Percentiles rank a stretch among this genome's conserved stretches.
Evolutionary conservation across 2,888 invertebrate species (phyloP).

Genomic region (Saturnia japonica): DNA sequence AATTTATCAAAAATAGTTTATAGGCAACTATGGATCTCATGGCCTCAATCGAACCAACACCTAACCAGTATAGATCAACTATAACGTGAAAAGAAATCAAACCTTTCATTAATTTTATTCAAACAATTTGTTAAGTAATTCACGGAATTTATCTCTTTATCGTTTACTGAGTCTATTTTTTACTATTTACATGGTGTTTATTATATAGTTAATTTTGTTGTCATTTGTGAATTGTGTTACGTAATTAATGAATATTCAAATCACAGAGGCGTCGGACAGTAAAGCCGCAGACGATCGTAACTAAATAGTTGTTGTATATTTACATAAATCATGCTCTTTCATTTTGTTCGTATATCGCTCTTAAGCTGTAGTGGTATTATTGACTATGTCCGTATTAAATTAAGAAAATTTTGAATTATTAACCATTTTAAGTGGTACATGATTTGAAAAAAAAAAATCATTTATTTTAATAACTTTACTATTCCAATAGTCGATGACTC

Average conservation of each 20-base stretch:
- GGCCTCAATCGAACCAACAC: no score
- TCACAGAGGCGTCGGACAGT: neutral
- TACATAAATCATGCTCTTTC: neutral
- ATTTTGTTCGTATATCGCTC: neutral
- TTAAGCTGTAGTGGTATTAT: neutral
- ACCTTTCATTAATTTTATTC: no score
- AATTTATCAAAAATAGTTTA: no score
- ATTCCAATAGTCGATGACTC: no score
- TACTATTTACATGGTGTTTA: neutral
- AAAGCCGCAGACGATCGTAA: slow-evolving; percentile 6
- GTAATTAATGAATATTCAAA: slow-evolving; percentile 6
- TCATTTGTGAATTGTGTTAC: neutral
- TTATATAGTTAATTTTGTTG: neutral
- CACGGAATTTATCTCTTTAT: neutral
- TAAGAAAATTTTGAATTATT: neutral
- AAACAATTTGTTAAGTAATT: neutral
- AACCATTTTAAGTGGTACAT: no score
- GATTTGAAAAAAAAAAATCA: no score
- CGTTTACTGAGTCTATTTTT: no score
- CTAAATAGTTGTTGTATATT: neutral
- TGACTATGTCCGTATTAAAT: neutral
- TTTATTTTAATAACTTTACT: no score
- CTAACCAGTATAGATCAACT: no score
- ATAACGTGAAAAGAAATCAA: no score
- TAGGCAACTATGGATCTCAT: no score